phyloP scores from a whole-genome alignment of 2,888 invertebrate genomes.

The Ypsolopha scabrella region DNA sequence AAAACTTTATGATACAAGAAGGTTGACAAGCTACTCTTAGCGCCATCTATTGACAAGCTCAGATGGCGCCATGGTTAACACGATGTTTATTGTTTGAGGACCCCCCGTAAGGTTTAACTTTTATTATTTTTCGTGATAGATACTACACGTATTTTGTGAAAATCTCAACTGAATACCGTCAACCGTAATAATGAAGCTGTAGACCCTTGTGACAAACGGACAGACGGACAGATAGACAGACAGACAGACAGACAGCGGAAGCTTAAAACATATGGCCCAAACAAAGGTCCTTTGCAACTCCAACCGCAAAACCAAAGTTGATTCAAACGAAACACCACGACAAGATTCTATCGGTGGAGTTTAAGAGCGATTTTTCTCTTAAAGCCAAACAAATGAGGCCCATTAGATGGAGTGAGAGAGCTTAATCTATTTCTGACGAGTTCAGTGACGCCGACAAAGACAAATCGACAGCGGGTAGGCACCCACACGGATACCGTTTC shows the following conservation, averaged over 20 bases:
- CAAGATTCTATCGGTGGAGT: slow-evolving; percentile 60
- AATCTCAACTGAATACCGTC: too few species aligned
- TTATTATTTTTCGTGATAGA: neutral
- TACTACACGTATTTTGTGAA: too few species aligned
- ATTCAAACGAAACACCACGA: slow-evolving; percentile 53
- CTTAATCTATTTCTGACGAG: slow-evolving; percentile 72
- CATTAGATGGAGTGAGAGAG: slow-evolving; percentile 70
- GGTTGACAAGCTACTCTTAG: too few species aligned
- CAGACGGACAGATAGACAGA: too few species aligned
- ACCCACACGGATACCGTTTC: slow-evolving; percentile 62
- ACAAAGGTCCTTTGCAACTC: too few species aligned
- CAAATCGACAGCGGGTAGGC: slow-evolving; percentile 70
- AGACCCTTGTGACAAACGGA: too few species aligned
- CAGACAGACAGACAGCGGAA: slow-evolving; percentile 15
- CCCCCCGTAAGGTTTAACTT: slow-evolving; percentile 3
- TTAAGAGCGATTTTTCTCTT: slow-evolving; percentile 68
- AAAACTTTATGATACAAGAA: too few species aligned
- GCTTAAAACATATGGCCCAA: slow-evolving; percentile 23
- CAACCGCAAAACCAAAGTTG: too few species aligned
- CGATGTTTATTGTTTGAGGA: too few species aligned
- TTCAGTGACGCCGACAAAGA: slow-evolving; percentile 71
- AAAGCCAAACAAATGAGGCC: slow-evolving; percentile 70
- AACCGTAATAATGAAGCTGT: too few species aligned
- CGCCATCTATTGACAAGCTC: too few species aligned
- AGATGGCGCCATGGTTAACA: too few species aligned